phyloP scores from a whole-genome alignment of 2,113 vertebrate genomes.

The Malurus alboscapulatus region DNA sequence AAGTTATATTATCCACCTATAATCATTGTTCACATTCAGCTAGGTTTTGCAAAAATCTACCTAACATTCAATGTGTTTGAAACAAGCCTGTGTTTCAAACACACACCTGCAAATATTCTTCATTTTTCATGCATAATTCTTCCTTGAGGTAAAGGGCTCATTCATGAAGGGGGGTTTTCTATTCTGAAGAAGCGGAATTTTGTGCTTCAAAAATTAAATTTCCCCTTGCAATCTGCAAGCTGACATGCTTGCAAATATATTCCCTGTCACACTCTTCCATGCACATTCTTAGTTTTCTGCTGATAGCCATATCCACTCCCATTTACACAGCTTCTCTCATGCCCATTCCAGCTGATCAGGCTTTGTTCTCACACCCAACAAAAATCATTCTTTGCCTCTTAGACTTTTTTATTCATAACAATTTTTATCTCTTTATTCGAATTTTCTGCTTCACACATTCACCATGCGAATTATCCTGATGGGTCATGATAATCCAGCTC shows the following conservation, averaged over 20 bases:
- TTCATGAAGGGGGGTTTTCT: background rate
- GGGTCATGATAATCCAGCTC: background rate
- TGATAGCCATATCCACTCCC: background rate
- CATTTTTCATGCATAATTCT: background rate
- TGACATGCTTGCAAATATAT: background rate
- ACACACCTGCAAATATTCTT: background rate
- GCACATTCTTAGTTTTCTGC: constrained; percentile 12
- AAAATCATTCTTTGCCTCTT: background rate
- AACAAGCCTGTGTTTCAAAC: background rate
- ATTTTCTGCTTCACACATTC: background rate
- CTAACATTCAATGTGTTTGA: background rate
- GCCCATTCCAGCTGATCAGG: background rate
- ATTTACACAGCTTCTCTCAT: background rate
- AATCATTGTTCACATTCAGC: background rate
- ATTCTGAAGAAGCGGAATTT: background rate
- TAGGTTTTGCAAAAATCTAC: background rate
- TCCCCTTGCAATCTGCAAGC: background rate
- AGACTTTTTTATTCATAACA: background rate
- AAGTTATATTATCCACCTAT: background rate
- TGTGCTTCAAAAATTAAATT: background rate
- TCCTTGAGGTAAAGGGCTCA: background rate
- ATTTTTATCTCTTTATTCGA: background rate
- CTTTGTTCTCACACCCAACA: background rate
- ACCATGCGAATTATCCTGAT: background rate
- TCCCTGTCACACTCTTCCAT: background rate